Evolutionary conservation across 1,140 invertebrate genomes (phyloP), one percentile per base, ranked within the genome.

Genomic region (Steinernema feltiae): DNA sequence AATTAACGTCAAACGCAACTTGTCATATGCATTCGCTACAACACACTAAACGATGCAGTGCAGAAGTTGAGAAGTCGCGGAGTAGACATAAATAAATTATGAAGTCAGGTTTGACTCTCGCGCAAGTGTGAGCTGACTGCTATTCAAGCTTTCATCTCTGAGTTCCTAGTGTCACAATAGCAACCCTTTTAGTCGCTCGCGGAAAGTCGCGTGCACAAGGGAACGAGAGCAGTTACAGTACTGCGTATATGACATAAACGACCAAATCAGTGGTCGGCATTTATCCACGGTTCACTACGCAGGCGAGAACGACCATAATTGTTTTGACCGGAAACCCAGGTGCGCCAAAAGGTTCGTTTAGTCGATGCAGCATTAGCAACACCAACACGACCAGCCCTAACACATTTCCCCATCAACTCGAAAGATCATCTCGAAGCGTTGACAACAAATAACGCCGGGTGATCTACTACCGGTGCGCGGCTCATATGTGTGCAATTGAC

Each of bases 1-100:
- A 63, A n/a, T n/a, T 63, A 27, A 15, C 24, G 53, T 7, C 7
- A 63, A 63, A 15, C 15, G 12, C 53, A 27, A 63, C 12, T 27
- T 63, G 15, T 27, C 53, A 41, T 41, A 41, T 18, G 18, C 24
- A 63, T 27, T 27, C 2, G 24, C 53, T 15, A 27, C 12, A 27
- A 27, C 12, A 3, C 15, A 46, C 15, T 63, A 63, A 63, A 3
- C 24, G 24, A n/a, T 27, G 53, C 24, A 63, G 53, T 27, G 53
- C 7, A 63, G 24, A 63, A 63, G 53, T 63, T 63, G 53, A 63
- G 24, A 63, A 63, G 12, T 27, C 53, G 15, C 53, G 24, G 12
- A 63, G 53, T 21, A 3, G 7, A n/a, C 24, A 63, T 63, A n/a
- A 63, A 63, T 63, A 63, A 63, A 63, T 63, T 63, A 63, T 63